Percentiles rank a stretch among this genome's conserved stretches.
Evolutionary conservation across 2,113 vertebrate genomes (phyloP).

Genomic region (Desmodus rotundus): DNA sequence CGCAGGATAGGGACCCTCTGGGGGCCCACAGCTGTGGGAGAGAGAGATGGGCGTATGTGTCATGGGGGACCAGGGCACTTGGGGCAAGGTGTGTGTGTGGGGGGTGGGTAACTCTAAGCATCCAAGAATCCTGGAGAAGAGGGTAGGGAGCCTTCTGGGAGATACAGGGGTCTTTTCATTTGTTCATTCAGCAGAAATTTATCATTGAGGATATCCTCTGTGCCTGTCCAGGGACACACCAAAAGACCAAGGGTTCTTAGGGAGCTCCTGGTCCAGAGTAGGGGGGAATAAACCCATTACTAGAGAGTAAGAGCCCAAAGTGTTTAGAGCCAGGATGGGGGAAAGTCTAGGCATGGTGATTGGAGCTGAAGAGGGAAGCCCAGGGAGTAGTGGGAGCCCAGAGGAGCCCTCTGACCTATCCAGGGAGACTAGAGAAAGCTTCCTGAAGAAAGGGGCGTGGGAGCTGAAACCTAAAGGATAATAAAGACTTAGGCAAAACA

Average conservation of each 20-base stretch:
- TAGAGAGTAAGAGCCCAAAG: not conserved
- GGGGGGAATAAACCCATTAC: not conserved
- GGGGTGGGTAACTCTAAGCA: not conserved
- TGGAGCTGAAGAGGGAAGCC: not conserved
- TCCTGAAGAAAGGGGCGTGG: not conserved
- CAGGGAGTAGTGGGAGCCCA: not conserved
- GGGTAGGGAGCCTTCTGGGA: not conserved
- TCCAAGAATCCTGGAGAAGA: slow-evolving; percentile 32
- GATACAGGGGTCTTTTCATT: not conserved
- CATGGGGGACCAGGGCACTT: slow-evolving; percentile 54
- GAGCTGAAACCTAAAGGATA: not conserved
- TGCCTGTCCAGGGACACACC: not conserved
- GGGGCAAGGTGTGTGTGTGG: not conserved
- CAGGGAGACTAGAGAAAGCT: not conserved
- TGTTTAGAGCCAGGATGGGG: not conserved
- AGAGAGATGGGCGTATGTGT: slow-evolving; percentile 62
- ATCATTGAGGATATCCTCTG: not conserved
- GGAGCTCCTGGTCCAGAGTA: not conserved
- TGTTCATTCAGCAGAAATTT: not conserved
- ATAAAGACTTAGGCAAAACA: not conserved
- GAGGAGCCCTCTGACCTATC: not conserved
- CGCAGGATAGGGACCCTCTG: slow-evolving; percentile 89
- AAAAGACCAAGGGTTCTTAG: not conserved
- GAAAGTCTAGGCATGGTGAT: not conserved
- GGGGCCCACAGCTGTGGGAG: slow-evolving; percentile 82